These are phyloP conservation scores for Goniozus legneri DNA, from an alignment of 1,140 invertebrate genomes.

Conservation along the genomic window DNA sequence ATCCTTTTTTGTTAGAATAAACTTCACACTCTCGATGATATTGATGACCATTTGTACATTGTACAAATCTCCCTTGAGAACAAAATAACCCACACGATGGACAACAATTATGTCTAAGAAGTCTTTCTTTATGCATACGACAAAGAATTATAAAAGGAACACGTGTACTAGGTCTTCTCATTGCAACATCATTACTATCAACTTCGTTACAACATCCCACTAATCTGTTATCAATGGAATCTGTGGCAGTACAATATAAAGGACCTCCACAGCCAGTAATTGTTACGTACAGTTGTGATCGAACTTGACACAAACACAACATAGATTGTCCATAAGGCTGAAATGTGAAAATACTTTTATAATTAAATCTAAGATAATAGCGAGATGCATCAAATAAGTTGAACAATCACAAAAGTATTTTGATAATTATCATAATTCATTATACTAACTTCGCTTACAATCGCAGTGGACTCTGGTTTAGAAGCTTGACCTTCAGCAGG, in stretches of 20 bases:
- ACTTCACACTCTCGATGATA: constrained; percentile 74
- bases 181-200: constrained; percentile 54
- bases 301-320: constrained; percentile 52
- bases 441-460: constrained; percentile 45
- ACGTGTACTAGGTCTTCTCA: constrained; percentile 72
- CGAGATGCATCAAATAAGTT: no score
- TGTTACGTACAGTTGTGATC: constrained; percentile 51
- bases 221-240: constrained; percentile 73
- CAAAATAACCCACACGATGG: constrained; percentile 88
- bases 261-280: constrained; percentile 47
- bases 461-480: constrained; percentile 52
- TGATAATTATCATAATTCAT: background rate
- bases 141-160: constrained; percentile 85
- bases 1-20: constrained; percentile 52
- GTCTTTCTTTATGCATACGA: constrained; percentile 71
- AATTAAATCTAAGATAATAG: constrained; percentile 4
- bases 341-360: constrained; percentile 13
- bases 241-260: constrained; percentile 68
- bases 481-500: constrained; percentile 50
- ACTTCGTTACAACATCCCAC: constrained; percentile 79
- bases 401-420: background rate
- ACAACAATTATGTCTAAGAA: constrained; percentile 83
- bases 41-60: constrained; percentile 67
- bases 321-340: constrained; percentile 43
- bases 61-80: constrained; percentile 78